These are phyloP conservation scores for Rhingia campestris DNA, from an alignment of 2,888 invertebrate species.

Conservation along the genomic window DNA sequence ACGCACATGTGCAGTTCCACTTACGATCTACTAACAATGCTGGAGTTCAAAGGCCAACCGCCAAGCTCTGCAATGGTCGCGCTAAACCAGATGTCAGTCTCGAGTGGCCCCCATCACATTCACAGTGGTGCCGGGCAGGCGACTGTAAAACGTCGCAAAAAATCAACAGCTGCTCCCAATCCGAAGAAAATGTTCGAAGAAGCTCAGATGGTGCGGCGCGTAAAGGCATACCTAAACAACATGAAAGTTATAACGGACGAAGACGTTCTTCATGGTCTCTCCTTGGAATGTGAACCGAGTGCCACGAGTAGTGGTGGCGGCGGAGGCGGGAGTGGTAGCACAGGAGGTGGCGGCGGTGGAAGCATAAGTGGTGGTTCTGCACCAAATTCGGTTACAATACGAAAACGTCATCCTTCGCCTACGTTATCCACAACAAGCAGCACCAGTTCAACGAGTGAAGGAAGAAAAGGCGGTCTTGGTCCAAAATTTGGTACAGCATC, in stretches of 20 bases:
- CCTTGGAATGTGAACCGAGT: slow-evolving; percentile 92
- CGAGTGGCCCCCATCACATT: slow-evolving; percentile 84
- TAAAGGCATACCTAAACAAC: slow-evolving; percentile 96
- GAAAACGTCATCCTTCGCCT: slow-evolving; percentile 95
- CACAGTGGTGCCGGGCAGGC: slow-evolving; percentile 86
- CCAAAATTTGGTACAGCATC: slow-evolving; percentile 93
- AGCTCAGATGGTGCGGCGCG: slow-evolving; percentile 98
- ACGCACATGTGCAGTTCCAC: slow-evolving; percentile 98
- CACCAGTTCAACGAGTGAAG: slow-evolving; percentile 93
- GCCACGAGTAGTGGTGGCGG: slow-evolving; percentile 78
- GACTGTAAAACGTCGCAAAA: slow-evolving; percentile 94
- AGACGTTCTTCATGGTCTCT: slow-evolving; percentile 93
- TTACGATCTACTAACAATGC: slow-evolving; percentile 92
- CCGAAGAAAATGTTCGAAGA: slow-evolving; percentile 99
- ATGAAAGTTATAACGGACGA: slow-evolving; percentile 95
- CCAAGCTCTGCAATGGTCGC: slow-evolving; percentile 95
- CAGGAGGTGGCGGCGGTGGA: slow-evolving; percentile 81
- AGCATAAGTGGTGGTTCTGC: slow-evolving; percentile 85
- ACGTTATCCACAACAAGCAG: slow-evolving; percentile 96
- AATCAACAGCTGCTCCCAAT: slow-evolving; percentile 94
- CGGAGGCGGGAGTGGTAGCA: slow-evolving; percentile 77
- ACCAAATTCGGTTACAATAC: slow-evolving; percentile 83
- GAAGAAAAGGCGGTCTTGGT: slow-evolving; percentile 84
- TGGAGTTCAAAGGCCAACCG: slow-evolving; percentile 93
- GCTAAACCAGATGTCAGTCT: slow-evolving; percentile 92